These are phyloP conservation scores for Mystacides longicornis DNA, from an alignment of 2,888 invertebrate genomes.

Conservation along the genomic window DNA sequence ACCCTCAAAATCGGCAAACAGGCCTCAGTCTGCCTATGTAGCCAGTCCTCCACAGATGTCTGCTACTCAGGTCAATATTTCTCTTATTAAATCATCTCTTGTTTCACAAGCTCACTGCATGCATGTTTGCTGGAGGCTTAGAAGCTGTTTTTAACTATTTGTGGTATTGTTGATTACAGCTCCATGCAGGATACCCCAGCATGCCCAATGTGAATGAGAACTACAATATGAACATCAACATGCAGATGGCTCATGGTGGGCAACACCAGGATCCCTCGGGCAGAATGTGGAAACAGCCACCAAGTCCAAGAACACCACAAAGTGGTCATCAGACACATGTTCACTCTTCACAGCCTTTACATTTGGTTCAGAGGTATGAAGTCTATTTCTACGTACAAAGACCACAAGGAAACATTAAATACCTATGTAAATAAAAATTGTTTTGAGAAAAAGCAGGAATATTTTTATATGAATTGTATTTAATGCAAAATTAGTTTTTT, in stretches of 20 bases:
- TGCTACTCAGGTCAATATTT: conserved; percentile 8
- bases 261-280: neutral
- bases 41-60: conserved; percentile 6
- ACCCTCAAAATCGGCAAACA: conserved; percentile 2
- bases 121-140: neutral
- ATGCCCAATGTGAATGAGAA: conserved; percentile 26
- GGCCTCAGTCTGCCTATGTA: conserved; percentile 14
- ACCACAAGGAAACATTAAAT: neutral
- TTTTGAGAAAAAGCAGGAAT: too few species aligned
- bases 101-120: neutral
- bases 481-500: too few species aligned
- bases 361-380: neutral
- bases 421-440: neutral
- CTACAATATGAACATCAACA: conserved; percentile 14
- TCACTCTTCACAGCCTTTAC: neutral
- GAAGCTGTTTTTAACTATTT: neutral
- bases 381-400: neutral
- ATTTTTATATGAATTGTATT: too few species aligned
- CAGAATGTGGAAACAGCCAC: conserved; percentile 13
- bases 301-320: conserved; percentile 6
- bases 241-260: neutral
- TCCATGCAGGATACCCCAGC: conserved; percentile 23
- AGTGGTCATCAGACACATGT: neutral
- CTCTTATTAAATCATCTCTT: too few species aligned
- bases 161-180: conserved; percentile 18